These are phyloP conservation scores for Dendrolimus punctatus DNA, from an alignment of 1,140 invertebrate species.

Conservation along the genomic window DNA sequence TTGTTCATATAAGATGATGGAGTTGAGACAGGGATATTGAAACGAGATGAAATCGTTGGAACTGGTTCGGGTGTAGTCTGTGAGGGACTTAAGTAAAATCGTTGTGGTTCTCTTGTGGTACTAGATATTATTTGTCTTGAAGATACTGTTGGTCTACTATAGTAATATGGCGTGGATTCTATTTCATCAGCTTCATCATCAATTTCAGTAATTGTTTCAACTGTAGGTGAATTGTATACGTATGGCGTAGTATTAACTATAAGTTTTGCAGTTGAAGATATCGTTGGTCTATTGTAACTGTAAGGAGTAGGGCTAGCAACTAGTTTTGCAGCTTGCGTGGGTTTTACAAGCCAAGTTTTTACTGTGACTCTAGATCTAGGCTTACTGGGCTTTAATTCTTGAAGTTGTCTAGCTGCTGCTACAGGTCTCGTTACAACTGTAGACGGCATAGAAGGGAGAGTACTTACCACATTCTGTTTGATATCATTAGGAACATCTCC, in stretches of 20 bases:
- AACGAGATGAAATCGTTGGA: conserved; percentile 15
- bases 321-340: conserved; percentile 39
- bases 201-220: conserved; percentile 8
- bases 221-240: conserved; percentile 18
- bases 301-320: conserved; percentile 38
- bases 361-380: conserved; percentile 56
- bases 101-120: conserved; percentile 17
- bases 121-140: conserved; percentile 17
- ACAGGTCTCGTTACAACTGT: conserved; percentile 51
- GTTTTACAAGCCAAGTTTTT: conserved; percentile 63
- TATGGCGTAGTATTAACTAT: conserved; percentile 10
- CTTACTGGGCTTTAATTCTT: conserved; percentile 37
- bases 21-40: conserved; percentile 13
- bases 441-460: conserved; percentile 20
- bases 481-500: conserved; percentile 19
- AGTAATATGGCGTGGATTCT: conserved; percentile 12
- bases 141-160: conserved; percentile 19
- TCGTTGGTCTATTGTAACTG: conserved; percentile 29
- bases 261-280: conserved; percentile 8
- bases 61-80: conserved; percentile 8
- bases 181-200: conserved; percentile 3
- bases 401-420: conserved; percentile 39
- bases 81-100: conserved; percentile 29
- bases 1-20: conserved; percentile 20
- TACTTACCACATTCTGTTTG: conserved; percentile 53